These are phyloP conservation scores for Sinocyclocheilus maitianheensis DNA, from an alignment of 2,113 vertebrate genomes.

Conservation along the genomic window DNA sequence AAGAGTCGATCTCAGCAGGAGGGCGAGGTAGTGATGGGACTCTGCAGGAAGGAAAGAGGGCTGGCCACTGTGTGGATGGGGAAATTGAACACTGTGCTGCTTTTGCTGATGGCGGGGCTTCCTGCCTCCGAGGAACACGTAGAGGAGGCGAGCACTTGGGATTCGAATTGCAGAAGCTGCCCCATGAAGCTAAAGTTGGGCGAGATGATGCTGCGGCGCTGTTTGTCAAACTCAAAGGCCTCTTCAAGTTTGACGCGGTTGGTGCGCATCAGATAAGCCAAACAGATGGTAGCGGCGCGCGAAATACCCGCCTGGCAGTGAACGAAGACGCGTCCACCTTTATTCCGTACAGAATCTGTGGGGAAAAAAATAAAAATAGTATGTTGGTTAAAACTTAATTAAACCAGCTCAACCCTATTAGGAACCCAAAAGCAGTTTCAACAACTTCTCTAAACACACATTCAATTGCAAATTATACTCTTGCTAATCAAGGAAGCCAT, in stretches of 20 bases:
- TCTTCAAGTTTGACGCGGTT: slow-evolving; percentile 96
- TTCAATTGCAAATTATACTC: slow-evolving; percentile 67
- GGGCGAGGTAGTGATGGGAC: slow-evolving; percentile 95
- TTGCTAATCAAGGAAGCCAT: slow-evolving; percentile 32
- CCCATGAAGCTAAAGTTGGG: slow-evolving; percentile 99
- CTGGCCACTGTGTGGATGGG: slow-evolving; percentile 83
- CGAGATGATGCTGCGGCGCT: slow-evolving; percentile 96
- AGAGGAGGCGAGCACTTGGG: slow-evolving; percentile 92
- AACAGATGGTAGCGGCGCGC: slow-evolving; percentile 95
- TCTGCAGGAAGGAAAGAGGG: slow-evolving; percentile 90
- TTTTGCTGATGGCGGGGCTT: slow-evolving; percentile 85
- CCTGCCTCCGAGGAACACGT: slow-evolving; percentile 89
- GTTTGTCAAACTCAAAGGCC: slow-evolving; percentile 98
- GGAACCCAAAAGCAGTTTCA: slow-evolving; percentile 35
- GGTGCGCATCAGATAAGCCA: slow-evolving; percentile 98
- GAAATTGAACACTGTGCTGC: slow-evolving; percentile 91
- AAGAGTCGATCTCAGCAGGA: slow-evolving; percentile 83
- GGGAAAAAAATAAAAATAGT: slow-evolving; percentile 46
- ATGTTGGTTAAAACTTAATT: slow-evolving; percentile 29
- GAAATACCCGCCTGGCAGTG: slow-evolving; percentile 98
- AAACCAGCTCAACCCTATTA: background rate
- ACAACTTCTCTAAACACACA: slow-evolving; percentile 44
- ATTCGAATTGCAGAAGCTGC: slow-evolving; percentile 96
- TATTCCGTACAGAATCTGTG: slow-evolving; percentile 90
- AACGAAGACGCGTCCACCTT: slow-evolving; percentile 93